Conservation (phyloP, 2,888 invertebrate species). For the Cremastobaeus sp. region DNA sequence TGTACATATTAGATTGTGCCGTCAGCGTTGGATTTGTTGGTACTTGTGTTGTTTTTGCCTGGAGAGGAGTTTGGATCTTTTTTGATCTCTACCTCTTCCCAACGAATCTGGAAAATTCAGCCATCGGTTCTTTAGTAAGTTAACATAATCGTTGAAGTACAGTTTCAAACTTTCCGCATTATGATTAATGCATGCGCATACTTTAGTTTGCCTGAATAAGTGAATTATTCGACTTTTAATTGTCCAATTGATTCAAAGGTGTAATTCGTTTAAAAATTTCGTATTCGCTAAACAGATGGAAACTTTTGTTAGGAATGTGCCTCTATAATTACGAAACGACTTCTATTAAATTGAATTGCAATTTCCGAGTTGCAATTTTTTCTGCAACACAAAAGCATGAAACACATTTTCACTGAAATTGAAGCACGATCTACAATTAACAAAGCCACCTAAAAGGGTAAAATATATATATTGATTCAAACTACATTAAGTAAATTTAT, state of each 20-base stretch:
- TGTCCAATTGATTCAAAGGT: constrained; percentile 14
- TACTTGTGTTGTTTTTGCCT: constrained; percentile 91
- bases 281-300: constrained; percentile 1
- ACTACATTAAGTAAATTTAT: too few species aligned
- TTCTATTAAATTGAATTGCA: too few species aligned
- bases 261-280: constrained; percentile 25
- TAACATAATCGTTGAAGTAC: constrained; percentile 19
- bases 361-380: constrained; percentile 8
- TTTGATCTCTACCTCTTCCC: constrained; percentile 90
- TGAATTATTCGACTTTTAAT: constrained; percentile 31
- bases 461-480: too few species aligned
- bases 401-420: constrained; percentile 3
- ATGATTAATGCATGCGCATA: constrained; percentile 18
- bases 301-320: constrained; percentile 8
- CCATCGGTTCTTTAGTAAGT: constrained; percentile 89
- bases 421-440: constrained; percentile 13
- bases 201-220: constrained; percentile 32
- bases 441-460: too few species aligned
- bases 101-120: constrained; percentile 83
- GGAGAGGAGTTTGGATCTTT: constrained; percentile 92
- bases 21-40: constrained; percentile 92
- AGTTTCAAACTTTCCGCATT: constrained; percentile 26
- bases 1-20: constrained; percentile 90
- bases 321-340: background rate
- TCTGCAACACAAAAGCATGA: background rate